Percentiles rank a stretch among this genome's conserved stretches.
Conservation (phyloP, 92 coral and sea anemone genomes). For the Plumapathes pennacea region DNA sequence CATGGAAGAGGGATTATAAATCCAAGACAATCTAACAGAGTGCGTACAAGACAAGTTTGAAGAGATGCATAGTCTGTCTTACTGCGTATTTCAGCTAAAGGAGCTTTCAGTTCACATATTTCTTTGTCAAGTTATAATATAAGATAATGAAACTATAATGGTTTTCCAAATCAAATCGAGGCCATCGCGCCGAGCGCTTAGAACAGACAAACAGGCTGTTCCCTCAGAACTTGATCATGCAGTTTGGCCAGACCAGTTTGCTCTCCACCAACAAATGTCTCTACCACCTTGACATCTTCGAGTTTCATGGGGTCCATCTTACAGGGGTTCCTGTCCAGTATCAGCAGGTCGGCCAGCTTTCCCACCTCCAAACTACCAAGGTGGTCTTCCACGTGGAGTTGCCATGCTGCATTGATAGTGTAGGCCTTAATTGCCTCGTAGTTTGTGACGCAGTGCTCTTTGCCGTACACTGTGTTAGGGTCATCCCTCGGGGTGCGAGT, state of each 20-base stretch:
- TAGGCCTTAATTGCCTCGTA: slow-evolving; percentile 57
- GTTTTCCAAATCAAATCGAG: too few species aligned
- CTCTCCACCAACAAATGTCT: slow-evolving; percentile 30
- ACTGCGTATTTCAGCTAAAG: too few species aligned
- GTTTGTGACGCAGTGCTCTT: slow-evolving; percentile 38
- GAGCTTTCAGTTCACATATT: too few species aligned
- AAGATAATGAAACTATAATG: too few species aligned
- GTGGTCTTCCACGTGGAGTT: slow-evolving; percentile 34
- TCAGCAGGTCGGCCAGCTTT: slow-evolving; percentile 53
- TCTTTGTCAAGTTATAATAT: too few species aligned
- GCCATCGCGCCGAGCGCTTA: too few species aligned
- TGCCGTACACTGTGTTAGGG: slow-evolving; percentile 41
- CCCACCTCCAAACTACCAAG: slow-evolving; percentile 17
- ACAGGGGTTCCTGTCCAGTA: slow-evolving; percentile 44
- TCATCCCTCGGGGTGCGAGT: slow-evolving; percentile 49
- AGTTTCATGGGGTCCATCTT: slow-evolving; percentile 37
- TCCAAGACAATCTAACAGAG: too few species aligned
- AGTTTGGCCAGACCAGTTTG: slow-evolving; percentile 10
- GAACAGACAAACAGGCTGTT: too few species aligned
- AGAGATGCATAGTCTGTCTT: too few species aligned
- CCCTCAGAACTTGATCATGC: too few species aligned
- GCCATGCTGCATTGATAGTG: slow-evolving; percentile 71
- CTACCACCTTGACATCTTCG: slow-evolving; percentile 33
- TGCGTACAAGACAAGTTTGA: too few species aligned
- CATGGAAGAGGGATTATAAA: too few species aligned